phyloP scores from a whole-genome alignment of 2,888 invertebrate genomes.

The Mythimna loreyi region DNA sequence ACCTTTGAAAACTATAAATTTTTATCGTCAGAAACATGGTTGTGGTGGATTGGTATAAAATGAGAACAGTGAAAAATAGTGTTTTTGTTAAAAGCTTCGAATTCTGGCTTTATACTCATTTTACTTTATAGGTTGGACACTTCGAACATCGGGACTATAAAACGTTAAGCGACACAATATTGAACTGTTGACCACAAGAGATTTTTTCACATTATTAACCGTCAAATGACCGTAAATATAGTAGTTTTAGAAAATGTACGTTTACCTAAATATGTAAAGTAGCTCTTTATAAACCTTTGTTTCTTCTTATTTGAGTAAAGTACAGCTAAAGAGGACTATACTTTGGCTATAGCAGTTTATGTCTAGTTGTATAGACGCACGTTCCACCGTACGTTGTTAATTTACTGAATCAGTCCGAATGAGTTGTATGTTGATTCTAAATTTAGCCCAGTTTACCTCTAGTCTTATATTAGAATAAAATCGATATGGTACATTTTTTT shows the following conservation, averaged over 20 bases:
- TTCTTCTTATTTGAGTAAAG: too few species aligned
- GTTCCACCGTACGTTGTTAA: too few species aligned
- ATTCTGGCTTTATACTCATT: conserved; percentile 27
- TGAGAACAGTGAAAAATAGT: conserved; percentile 12
- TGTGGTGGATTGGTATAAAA: conserved; percentile 37
- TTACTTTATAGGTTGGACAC: conserved; percentile 29
- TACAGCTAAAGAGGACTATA: too few species aligned
- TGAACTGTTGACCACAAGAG: neutral
- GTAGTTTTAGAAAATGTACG: neutral
- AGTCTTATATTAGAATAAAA: too few species aligned
- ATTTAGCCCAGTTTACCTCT: too few species aligned
- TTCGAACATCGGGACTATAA: conserved; percentile 1
- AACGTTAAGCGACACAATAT: conserved; percentile 4
- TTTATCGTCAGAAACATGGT: conserved; percentile 23
- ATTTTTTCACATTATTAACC: neutral
- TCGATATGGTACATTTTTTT: too few species aligned
- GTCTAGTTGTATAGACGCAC: too few species aligned
- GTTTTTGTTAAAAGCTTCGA: conserved; percentile 39
- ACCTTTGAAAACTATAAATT: conserved; percentile 43
- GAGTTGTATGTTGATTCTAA: too few species aligned
- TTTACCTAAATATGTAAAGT: neutral
- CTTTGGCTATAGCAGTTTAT: too few species aligned
- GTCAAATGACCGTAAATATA: neutral
- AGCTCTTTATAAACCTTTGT: neutral
- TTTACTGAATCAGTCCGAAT: too few species aligned